phyloP scores from a whole-genome alignment of 1,140 invertebrate species.

The Episyrphus balteatus region DNA sequence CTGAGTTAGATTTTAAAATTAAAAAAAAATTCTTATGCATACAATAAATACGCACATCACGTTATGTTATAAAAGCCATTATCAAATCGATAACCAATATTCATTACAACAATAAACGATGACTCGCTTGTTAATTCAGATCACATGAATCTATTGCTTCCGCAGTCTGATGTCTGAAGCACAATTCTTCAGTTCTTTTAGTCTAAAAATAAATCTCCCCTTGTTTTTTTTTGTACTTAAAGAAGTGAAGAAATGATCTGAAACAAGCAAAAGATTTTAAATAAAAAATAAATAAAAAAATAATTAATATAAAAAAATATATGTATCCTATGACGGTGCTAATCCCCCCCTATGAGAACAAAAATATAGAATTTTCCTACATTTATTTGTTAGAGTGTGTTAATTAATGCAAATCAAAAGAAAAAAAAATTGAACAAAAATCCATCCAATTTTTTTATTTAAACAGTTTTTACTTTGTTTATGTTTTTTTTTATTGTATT shows the following conservation, averaged over 20 bases:
- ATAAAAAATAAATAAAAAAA: constrained; percentile 26
- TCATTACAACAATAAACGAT: constrained; percentile 26
- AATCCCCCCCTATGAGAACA: constrained; percentile 15
- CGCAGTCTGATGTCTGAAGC: constrained; percentile 19
- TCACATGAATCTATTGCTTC: neutral
- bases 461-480: constrained; percentile 8
- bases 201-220: constrained; percentile 16
- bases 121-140: constrained; percentile 12
- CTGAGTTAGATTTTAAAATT: neutral
- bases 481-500: constrained; percentile 14
- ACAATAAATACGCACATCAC: constrained; percentile 5
- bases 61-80: constrained; percentile 25
- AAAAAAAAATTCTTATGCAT: constrained; percentile 20
- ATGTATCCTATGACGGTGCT: constrained; percentile 36
- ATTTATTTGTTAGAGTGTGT: too few relatives aligned
- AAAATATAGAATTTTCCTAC: too few relatives aligned
- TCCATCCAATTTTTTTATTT: constrained; percentile 3
- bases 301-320: too few relatives aligned
- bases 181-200: constrained; percentile 25
- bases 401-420: constrained; percentile 7
- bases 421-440: constrained; percentile 1
- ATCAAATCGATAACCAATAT: constrained; percentile 16
- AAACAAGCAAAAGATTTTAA: neutral
- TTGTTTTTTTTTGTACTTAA: neutral
- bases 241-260: neutral